Conservation (phyloP, 2,888 invertebrate species). For the Leptarthrus brevirostris region DNA sequence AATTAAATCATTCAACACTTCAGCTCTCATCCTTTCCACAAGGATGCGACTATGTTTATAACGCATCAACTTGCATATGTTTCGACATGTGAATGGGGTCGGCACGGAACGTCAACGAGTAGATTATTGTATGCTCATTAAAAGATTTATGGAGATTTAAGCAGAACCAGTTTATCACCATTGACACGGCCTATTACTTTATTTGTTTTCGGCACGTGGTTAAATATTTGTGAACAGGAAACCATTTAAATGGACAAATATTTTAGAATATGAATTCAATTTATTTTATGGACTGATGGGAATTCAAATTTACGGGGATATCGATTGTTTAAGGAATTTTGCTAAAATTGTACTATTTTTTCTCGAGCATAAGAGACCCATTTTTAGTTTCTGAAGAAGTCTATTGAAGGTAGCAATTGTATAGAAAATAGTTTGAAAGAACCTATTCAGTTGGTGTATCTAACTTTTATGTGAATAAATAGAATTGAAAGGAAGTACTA, state of each 20-base stretch:
- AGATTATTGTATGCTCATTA: conserved; percentile 41
- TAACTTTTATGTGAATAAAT: too few species aligned
- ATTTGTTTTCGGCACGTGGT: not conserved
- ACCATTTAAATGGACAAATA: not conserved
- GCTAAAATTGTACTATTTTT: not conserved
- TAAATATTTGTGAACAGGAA: not conserved
- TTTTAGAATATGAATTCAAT: not conserved
- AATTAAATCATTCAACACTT: conserved; percentile 25
- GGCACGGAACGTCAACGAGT: conserved; percentile 12
- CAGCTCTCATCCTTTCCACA: not conserved
- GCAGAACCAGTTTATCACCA: conserved; percentile 19
- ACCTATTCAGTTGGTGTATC: not conserved
- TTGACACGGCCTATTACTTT: not conserved
- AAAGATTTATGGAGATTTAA: conserved; percentile 27
- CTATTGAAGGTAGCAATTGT: not conserved
- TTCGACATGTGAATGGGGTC: not conserved
- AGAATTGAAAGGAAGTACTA: not conserved
- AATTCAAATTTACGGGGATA: not conserved
- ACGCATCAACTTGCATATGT: not conserved
- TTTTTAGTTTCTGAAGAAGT: too few species aligned
- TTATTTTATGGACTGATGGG: not conserved
- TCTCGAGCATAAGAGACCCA: not conserved
- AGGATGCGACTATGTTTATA: not conserved
- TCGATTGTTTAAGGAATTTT: not conserved
- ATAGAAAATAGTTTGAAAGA: not conserved